Percentiles rank a stretch among this genome's conserved stretches.
Evolutionary conservation across 2,797 vertebrate genomes (phyloP).

Genomic region (Poeciliopsis paucimaculata): DNA sequence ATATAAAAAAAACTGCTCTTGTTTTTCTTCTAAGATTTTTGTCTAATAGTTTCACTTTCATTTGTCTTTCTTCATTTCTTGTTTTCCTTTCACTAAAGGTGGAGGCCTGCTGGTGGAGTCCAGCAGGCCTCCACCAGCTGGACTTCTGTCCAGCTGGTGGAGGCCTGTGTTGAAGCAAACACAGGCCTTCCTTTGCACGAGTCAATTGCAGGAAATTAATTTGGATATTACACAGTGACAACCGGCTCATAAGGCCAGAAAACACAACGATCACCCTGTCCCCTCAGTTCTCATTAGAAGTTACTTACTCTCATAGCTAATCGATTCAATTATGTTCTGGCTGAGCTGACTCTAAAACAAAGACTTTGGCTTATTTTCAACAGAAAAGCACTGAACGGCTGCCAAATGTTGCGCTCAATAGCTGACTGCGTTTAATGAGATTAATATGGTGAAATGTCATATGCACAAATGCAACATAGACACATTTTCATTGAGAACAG

Average conservation of each 20-base stretch:
- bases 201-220: conserved; percentile 36
- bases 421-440: conserved; percentile 63
- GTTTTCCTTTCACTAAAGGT: neutral
- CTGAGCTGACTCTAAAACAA: conserved; percentile 61
- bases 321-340: conserved; percentile 58
- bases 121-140: too few species aligned
- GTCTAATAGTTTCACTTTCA: conserved; percentile 27
- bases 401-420: conserved; percentile 65
- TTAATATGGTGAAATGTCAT: conserved; percentile 66
- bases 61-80: conserved; percentile 31
- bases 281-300: conserved; percentile 33
- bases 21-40: conserved; percentile 14
- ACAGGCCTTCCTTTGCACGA: neutral
- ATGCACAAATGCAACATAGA: conserved; percentile 42
- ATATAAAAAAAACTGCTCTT: conserved; percentile 18
- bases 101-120: too few species aligned
- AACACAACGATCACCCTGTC: conserved; percentile 33
- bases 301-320: conserved; percentile 59
- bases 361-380: conserved; percentile 67
- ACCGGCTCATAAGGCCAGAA: conserved; percentile 38
- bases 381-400: conserved; percentile 53
- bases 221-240: conserved; percentile 56
- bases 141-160: too few species aligned
- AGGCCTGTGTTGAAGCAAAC: too few species aligned
- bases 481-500: conserved; percentile 28